These are phyloP conservation scores for Coregonus clupeaformis DNA, from an alignment of 2,113 vertebrate species.

Conservation along the genomic window DNA sequence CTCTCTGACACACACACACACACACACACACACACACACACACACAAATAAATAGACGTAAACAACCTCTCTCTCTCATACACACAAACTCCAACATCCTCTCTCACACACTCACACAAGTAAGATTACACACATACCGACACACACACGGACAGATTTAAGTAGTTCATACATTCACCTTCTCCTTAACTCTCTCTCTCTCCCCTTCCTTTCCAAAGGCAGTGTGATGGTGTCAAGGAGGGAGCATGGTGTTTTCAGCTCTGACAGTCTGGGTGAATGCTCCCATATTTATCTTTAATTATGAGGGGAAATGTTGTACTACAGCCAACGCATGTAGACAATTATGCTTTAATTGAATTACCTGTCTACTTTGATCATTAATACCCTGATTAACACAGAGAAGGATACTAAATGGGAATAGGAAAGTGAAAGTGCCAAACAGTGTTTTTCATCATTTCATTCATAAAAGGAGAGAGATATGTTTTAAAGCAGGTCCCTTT, in stretches of 20 bases:
- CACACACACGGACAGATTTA: not conserved
- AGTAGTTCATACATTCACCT: not conserved
- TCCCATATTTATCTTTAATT: slow-evolving; percentile 77
- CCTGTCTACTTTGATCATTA: slow-evolving; percentile 82
- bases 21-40: not conserved
- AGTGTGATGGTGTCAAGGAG: slow-evolving; percentile 58
- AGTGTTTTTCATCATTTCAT: slow-evolving; percentile 41
- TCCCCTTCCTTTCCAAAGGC: not conserved
- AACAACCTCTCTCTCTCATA: not conserved
- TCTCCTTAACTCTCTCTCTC: too few species aligned
- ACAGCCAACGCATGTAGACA: slow-evolving; percentile 77
- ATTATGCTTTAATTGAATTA: slow-evolving; percentile 83
- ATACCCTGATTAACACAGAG: slow-evolving; percentile 78
- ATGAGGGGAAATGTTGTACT: slow-evolving; percentile 72
- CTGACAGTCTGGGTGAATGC: slow-evolving; percentile 67
- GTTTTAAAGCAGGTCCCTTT: not conserved
- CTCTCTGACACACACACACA: not conserved
- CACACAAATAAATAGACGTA: not conserved
- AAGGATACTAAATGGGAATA: slow-evolving; percentile 63
- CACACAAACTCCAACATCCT: too few species aligned
- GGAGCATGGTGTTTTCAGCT: slow-evolving; percentile 56
- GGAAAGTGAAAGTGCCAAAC: slow-evolving; percentile 47
- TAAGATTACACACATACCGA: not conserved
- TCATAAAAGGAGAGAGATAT: slow-evolving; percentile 39
- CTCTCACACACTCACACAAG: not conserved